phyloP scores from a whole-genome alignment of 2,797 vertebrate genomes.

The Potorous gilbertii region DNA sequence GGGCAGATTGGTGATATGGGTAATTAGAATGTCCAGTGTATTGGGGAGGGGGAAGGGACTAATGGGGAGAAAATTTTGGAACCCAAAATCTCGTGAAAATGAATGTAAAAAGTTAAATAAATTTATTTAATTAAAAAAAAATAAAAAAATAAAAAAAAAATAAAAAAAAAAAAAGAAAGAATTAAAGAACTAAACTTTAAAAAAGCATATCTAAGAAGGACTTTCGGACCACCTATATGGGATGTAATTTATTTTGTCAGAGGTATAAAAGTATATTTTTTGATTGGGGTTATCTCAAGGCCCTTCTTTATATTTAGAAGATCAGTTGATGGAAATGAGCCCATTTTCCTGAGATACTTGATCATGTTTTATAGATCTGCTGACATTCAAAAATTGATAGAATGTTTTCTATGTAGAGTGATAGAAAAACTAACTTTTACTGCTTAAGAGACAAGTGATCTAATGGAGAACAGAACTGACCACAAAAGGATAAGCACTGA shows the following conservation, averaged over 20 bases:
- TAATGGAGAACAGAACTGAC: too few relatives aligned
- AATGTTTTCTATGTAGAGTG: background rate
- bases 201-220: slow-evolving; percentile 40
- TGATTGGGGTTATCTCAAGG: background rate
- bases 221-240: background rate
- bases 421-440: background rate
- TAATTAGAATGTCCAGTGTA: too few relatives aligned
- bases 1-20: too few relatives aligned
- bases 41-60: too few relatives aligned
- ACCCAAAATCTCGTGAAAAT: too few relatives aligned
- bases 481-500: too few relatives aligned
- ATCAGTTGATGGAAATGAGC: background rate
- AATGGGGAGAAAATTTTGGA: too few relatives aligned
- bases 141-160: too few relatives aligned
- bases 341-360: background rate
- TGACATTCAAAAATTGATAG: background rate
- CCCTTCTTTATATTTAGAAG: background rate
- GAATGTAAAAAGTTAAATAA: too few relatives aligned
- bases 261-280: slow-evolving; percentile 6
- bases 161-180: too few relatives aligned
- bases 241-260: slow-evolving; percentile 6
- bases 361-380: slow-evolving; percentile 21
- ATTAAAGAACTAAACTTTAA: slow-evolving; percentile 53
- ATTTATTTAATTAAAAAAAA: too few relatives aligned
- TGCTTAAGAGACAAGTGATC: background rate